Evolutionary conservation across 2,797 vertebrate species (phyloP).

Genomic region (Chromis chromis): DNA sequence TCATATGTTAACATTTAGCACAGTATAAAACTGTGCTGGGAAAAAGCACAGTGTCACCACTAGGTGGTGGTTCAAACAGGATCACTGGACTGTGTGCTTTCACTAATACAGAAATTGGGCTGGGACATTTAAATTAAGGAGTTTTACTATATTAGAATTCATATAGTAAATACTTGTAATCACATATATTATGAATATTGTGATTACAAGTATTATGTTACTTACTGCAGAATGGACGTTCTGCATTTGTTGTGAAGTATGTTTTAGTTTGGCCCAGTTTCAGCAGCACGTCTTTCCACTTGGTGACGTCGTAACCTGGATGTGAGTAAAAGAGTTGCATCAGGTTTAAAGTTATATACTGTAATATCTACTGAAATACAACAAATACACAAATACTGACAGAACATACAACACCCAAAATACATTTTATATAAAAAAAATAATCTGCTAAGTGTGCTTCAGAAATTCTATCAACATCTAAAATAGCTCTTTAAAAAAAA

Average conservation of each 20-base stretch:
- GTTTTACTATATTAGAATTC: too few relatives aligned
- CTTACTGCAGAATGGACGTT: conserved; percentile 83
- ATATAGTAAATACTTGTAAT: too few relatives aligned
- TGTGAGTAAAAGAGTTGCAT: conserved; percentile 24
- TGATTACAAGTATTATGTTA: conserved; percentile 26
- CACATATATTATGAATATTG: background rate
- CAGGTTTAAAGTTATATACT: background rate
- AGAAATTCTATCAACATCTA: background rate
- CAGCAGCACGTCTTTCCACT: conserved; percentile 76
- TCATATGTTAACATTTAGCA: background rate
- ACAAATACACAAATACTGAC: background rate
- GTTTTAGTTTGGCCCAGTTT: conserved; percentile 51
- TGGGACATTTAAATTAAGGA: background rate
- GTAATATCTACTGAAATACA: too few relatives aligned
- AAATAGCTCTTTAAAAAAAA: background rate
- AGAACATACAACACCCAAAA: background rate
- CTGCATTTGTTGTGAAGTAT: conserved; percentile 81
- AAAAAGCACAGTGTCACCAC: background rate
- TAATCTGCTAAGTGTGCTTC: background rate
- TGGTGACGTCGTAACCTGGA: conserved; percentile 77
- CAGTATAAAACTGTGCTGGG: background rate
- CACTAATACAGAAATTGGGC: background rate
- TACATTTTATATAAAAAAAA: background rate
- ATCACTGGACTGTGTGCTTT: background rate
- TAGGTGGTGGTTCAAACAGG: conserved; percentile 1